Evolutionary conservation across 2,888 invertebrate genomes (phyloP).

Genomic region (Hypomecis atomaria): DNA sequence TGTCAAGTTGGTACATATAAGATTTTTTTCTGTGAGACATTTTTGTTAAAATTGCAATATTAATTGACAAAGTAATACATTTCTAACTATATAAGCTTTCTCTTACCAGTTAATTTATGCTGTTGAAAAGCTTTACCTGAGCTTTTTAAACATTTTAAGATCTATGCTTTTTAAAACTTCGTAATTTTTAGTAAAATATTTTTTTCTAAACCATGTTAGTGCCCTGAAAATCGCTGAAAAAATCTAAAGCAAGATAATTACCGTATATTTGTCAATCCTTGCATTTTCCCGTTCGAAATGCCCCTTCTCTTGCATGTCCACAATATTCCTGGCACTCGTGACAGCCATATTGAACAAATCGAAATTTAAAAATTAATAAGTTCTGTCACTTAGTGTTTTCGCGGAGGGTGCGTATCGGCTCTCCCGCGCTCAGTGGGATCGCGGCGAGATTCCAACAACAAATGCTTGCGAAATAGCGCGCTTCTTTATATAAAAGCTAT

Average conservation of each 20-base stretch:
- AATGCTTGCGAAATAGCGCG: conserved; percentile 78
- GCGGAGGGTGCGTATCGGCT: conserved; percentile 63
- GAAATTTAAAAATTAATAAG: conserved; percentile 50
- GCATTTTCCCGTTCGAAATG: conserved; percentile 76
- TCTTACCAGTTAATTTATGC: too few species aligned
- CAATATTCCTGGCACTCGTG: conserved; percentile 73
- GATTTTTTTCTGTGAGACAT: too few species aligned
- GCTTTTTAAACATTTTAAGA: too few species aligned
- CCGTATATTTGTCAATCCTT: conserved; percentile 78
- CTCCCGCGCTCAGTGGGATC: conserved; percentile 73
- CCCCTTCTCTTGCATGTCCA: conserved; percentile 73
- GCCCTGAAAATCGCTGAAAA: too few species aligned
- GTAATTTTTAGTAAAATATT: background rate
- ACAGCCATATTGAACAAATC: conserved; percentile 70
- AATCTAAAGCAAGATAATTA: conserved; percentile 43
- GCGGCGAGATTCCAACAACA: conserved; percentile 78
- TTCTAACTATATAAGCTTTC: too few species aligned
- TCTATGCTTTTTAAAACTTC: background rate
- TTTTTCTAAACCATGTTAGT: background rate
- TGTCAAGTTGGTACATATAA: too few species aligned
- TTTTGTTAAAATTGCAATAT: too few species aligned
- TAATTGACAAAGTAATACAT: too few species aligned
- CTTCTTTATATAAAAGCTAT: conserved; percentile 78
- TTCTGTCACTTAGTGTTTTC: conserved; percentile 67
- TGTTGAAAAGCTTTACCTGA: too few species aligned